These are phyloP conservation scores for Hepsetus odoe DNA, from an alignment of 2,113 vertebrate genomes.

Conservation along the genomic window DNA sequence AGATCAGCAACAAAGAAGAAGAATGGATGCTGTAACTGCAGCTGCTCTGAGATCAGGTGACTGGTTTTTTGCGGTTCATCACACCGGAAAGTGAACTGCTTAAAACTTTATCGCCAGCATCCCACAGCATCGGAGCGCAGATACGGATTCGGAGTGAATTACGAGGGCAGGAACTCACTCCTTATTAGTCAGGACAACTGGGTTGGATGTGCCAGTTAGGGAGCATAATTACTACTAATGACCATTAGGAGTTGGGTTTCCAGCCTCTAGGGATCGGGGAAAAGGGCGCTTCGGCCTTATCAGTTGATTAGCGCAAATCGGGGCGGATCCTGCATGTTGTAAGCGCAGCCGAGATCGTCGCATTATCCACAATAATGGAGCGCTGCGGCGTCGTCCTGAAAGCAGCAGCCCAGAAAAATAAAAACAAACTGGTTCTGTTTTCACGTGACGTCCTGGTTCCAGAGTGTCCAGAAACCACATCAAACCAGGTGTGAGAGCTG, in stretches of 20 bases:
- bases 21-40: no score
- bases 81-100: conserved; percentile 59
- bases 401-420: conserved; percentile 50
- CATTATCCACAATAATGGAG: conserved; percentile 74
- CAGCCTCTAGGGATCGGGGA: conserved; percentile 70
- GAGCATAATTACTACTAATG: conserved; percentile 81
- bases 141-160: conserved; percentile 51
- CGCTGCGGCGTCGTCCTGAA: conserved; percentile 62
- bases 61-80: conserved; percentile 49
- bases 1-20: no score
- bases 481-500: no score
- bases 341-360: conserved; percentile 70
- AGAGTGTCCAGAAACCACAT: no score
- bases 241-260: conserved; percentile 79
- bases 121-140: conserved; percentile 32
- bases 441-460: no score
- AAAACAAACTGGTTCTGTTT: no score
- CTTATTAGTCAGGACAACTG: conserved; percentile 51
- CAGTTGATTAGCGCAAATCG: conserved; percentile 81
- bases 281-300: conserved; percentile 77
- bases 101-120: conserved; percentile 47
- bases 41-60: conserved; percentile 13
- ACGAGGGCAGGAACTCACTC: conserved; percentile 47
- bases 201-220: conserved; percentile 67
- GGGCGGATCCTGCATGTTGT: conserved; percentile 76